Conservation (phyloP, 2,888 invertebrate species). For the Gandaritis pyraliata region DNA sequence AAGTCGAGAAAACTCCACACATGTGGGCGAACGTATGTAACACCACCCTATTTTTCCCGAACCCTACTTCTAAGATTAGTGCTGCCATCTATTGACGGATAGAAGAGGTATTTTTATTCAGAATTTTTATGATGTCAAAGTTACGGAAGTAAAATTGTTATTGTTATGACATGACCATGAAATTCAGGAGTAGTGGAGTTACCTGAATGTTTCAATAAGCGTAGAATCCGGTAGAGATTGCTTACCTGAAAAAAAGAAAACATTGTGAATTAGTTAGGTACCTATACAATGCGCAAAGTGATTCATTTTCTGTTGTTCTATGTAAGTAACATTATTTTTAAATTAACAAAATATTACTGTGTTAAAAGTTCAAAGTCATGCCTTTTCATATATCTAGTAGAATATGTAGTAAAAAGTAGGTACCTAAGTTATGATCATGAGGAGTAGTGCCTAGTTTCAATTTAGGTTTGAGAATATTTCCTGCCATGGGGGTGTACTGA, state of each 20-base stretch:
- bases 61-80: slow-evolving; percentile 42
- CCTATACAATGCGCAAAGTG: not conserved
- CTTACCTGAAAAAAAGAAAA: slow-evolving; percentile 22
- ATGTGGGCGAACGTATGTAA: slow-evolving; percentile 58
- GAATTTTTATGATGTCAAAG: slow-evolving; percentile 37
- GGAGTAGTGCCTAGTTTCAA: no score
- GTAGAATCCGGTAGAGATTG: slow-evolving; percentile 9
- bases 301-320: no score
- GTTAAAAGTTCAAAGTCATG: no score
- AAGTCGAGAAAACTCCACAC: slow-evolving; percentile 67
- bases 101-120: slow-evolving; percentile 50
- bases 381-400: no score
- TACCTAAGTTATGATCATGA: no score
- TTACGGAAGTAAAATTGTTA: slow-evolving; percentile 42
- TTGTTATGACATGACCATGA: slow-evolving; percentile 39
- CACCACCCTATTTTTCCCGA: slow-evolving; percentile 44
- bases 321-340: no score
- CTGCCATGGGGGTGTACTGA: no score
- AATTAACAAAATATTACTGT: no score
- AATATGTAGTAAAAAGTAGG: no score
- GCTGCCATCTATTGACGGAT: slow-evolving; percentile 75
- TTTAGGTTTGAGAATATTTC: no score
- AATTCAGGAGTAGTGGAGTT: slow-evolving; percentile 35
- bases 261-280: not conserved
- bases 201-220: slow-evolving; percentile 27